Evolutionary conservation across 2,113 vertebrate genomes (phyloP).

Genomic region (Vanacampus margaritifer): DNA sequence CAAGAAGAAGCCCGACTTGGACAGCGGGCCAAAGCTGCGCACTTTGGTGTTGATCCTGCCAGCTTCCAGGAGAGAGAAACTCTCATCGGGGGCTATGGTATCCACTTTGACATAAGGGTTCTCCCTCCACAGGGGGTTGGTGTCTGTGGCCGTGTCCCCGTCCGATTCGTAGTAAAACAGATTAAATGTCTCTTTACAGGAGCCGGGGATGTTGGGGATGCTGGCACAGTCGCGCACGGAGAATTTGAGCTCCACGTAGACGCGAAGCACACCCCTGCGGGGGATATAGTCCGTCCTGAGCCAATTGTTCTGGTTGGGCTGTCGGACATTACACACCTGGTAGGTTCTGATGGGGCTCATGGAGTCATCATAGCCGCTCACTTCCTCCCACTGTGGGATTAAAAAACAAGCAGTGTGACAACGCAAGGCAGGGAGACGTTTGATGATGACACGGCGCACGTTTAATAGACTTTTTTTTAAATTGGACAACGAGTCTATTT

Average conservation of each 20-base stretch:
- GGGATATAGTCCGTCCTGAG: conserved; percentile 91
- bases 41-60: conserved; percentile 96
- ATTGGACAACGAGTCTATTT: background rate
- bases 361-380: conserved; percentile 94
- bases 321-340: conserved; percentile 93
- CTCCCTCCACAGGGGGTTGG: conserved; percentile 93
- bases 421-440: background rate
- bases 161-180: conserved; percentile 97
- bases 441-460: background rate
- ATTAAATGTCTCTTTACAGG: conserved; percentile 99
- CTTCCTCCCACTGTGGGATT: conserved; percentile 91
- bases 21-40: conserved; percentile 95
- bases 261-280: conserved; percentile 84
- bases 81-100: conserved; percentile 95
- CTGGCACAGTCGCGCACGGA: conserved; percentile 96
- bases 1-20: conserved; percentile 93
- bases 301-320: conserved; percentile 98
- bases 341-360: conserved; percentile 99
- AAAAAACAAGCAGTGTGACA: conserved; percentile 16
- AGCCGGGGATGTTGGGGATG: conserved; percentile 96
- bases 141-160: conserved; percentile 84
- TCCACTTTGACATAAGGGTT: conserved; percentile 99
- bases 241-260: conserved; percentile 98
- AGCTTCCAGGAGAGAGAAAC: conserved; percentile 88
- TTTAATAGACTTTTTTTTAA: conserved; percentile 10